These are phyloP conservation scores for Tetrao urogallus DNA, from an alignment of 2,113 vertebrate genomes.

Conservation along the genomic window DNA sequence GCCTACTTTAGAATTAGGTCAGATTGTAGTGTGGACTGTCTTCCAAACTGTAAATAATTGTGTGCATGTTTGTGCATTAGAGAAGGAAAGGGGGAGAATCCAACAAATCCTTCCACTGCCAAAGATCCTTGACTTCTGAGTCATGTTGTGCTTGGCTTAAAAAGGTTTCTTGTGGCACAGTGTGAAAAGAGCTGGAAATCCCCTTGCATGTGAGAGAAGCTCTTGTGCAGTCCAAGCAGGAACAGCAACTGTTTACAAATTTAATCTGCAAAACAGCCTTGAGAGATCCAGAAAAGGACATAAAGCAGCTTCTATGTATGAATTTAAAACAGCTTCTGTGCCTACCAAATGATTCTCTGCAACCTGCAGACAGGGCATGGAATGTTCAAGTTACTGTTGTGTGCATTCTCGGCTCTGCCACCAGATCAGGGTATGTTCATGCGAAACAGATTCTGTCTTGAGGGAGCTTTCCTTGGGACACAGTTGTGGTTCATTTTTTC, in stretches of 20 bases:
- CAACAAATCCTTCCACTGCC: background rate
- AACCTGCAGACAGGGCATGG: background rate
- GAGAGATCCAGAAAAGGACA: background rate
- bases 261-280: background rate
- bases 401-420: background rate
- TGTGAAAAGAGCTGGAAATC: background rate
- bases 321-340: too few species aligned
- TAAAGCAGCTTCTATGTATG: background rate
- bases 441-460: background rate
- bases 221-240: background rate
- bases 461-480: background rate
- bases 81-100: background rate
- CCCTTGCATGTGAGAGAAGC: background rate
- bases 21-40: background rate
- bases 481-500: background rate
- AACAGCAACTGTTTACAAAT: background rate
- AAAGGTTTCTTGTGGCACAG: background rate
- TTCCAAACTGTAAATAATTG: background rate
- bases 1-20: slow-evolving; percentile 1
- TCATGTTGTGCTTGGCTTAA: background rate
- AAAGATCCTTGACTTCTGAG: background rate
- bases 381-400: background rate
- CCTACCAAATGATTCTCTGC: background rate
- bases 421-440: background rate
- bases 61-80: background rate